Evolutionary conservation across 1,140 invertebrate genomes (phyloP).

Genomic region (Drosophila bifasciata): DNA sequence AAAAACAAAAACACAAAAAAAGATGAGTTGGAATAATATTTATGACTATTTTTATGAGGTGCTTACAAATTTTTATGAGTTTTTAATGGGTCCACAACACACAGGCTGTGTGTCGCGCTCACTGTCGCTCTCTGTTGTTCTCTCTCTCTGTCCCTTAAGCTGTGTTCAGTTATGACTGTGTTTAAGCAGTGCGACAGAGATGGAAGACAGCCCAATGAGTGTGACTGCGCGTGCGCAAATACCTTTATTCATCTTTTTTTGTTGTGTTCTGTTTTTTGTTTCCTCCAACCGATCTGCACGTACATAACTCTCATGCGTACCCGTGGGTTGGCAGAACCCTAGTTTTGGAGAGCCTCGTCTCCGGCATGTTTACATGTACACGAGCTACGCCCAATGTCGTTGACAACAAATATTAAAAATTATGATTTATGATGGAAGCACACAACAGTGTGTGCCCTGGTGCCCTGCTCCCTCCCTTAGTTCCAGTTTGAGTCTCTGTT

Average conservation of each 20-base stretch:
- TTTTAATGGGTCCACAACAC: slow-evolving; percentile 79
- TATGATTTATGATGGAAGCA: slow-evolving; percentile 72
- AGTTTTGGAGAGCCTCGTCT: slow-evolving; percentile 57
- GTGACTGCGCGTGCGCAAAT: slow-evolving; percentile 83
- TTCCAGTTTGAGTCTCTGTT: slow-evolving; percentile 8
- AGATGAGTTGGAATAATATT: slow-evolving; percentile 76
- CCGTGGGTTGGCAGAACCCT: slow-evolving; percentile 10
- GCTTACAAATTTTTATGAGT: slow-evolving; percentile 84
- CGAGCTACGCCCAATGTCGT: slow-evolving; percentile 73
- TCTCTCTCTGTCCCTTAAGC: slow-evolving; percentile 18
- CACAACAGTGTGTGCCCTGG: slow-evolving; percentile 3
- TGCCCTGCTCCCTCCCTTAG: not conserved
- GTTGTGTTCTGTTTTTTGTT: slow-evolving; percentile 8
- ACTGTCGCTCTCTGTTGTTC: too few relatives aligned
- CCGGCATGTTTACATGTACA: slow-evolving; percentile 75
- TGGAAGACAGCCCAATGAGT: slow-evolving; percentile 42
- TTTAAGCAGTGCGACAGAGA: slow-evolving; percentile 1
- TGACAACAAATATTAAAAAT: slow-evolving; percentile 83
- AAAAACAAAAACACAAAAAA: slow-evolving; percentile 43
- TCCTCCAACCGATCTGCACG: slow-evolving; percentile 7
- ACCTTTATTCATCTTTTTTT: slow-evolving; percentile 55
- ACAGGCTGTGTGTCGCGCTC: slow-evolving; percentile 46
- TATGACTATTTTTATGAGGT: slow-evolving; percentile 84
- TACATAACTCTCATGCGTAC: slow-evolving; percentile 27
- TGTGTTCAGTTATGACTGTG: not conserved